phyloP scores from a whole-genome alignment of 2,888 invertebrate species.

The Pyrrhia umbra region DNA sequence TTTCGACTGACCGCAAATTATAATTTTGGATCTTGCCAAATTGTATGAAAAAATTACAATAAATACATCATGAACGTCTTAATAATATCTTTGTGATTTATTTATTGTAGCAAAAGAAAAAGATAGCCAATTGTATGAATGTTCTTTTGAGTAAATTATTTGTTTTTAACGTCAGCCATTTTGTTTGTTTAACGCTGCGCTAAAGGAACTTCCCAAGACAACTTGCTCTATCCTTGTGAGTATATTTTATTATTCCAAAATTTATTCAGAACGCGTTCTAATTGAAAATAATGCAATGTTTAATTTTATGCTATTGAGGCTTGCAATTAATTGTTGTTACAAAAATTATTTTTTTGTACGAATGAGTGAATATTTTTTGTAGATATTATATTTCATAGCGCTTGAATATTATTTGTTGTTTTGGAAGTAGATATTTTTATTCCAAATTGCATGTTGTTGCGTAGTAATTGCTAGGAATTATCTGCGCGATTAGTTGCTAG shows the following conservation, averaged over 20 bases:
- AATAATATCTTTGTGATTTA: slow-evolving; percentile 61
- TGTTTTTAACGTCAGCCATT: slow-evolving; percentile 66
- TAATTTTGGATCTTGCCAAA: slow-evolving; percentile 83
- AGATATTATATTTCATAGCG: slow-evolving; percentile 26
- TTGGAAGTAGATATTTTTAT: slow-evolving; percentile 12
- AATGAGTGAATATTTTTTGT: slow-evolving; percentile 19
- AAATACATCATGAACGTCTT: slow-evolving; percentile 45
- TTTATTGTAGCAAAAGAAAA: slow-evolving; percentile 50
- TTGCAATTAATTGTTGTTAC: slow-evolving; percentile 19
- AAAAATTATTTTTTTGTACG: slow-evolving; percentile 14
- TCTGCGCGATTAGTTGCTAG: slow-evolving; percentile 19
- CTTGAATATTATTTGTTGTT: slow-evolving; percentile 14
- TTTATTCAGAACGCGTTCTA: slow-evolving; percentile 55
- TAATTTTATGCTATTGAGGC: slow-evolving; percentile 11
- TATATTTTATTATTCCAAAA: slow-evolving; percentile 72
- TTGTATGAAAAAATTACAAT: slow-evolving; percentile 56
- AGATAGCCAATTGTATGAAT: slow-evolving; percentile 62
- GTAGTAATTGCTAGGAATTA: not conserved
- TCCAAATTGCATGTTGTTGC: slow-evolving; percentile 9
- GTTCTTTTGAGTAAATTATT: slow-evolving; percentile 56
- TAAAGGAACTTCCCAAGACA: slow-evolving; percentile 91
- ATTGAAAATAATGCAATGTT: slow-evolving; percentile 14
- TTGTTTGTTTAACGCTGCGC: slow-evolving; percentile 76
- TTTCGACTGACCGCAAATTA: slow-evolving; percentile 75
- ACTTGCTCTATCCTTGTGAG: slow-evolving; percentile 92